Evolutionary conservation across 2,113 vertebrate genomes (phyloP), one percentile per base, ranked within the genome.

Genomic region (Fregetta grallaria): DNA sequence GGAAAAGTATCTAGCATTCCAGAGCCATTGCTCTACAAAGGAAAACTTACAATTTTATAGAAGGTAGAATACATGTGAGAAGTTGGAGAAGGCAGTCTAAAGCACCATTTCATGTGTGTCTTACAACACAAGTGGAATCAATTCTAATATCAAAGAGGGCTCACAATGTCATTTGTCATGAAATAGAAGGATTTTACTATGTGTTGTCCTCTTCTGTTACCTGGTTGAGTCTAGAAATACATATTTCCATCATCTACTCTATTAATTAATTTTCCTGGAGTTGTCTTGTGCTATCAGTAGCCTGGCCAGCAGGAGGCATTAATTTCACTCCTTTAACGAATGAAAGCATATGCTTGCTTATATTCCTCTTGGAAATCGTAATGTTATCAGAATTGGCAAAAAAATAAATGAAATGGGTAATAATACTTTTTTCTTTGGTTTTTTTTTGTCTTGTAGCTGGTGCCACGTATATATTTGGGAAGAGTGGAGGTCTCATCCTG

Each of bases 401-500:
- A 25, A 15, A 3, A 59, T n/a, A 68, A 62, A 68, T 52, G 1
- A 49, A 55, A 9, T 56, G 12, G 6, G 1, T 47, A 21, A 73
- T 97, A 71, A 98, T 16, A 30, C 7, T 6, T 85, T 62, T 42
- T 91, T 36, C 70, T 67, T 94, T 45, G 23, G 4, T 53, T 82
- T 97, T 38, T 38, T 38, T 85, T 68, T 87, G 56, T 96, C 96
- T 96, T 81, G 9, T 96, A 99, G 99, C 99, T 96, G 99, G 99
- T 75, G 99, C 99, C 61, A 99, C 99, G 0, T 99, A 99, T 81
- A 99, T 99, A 97, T 99, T 99, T 94, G 99, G 99, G 40, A 99
- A 99, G 96, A 99, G 99, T 16, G 99, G 99, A 19, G 99, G 99
- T 58, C 98, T 99, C 95, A 99, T 99, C 95, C 98, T 99, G 3